Evolutionary conservation across 1,140 invertebrate genomes (phyloP), one percentile per base, ranked within the genome.

Genomic region (Phortica variegata): DNA sequence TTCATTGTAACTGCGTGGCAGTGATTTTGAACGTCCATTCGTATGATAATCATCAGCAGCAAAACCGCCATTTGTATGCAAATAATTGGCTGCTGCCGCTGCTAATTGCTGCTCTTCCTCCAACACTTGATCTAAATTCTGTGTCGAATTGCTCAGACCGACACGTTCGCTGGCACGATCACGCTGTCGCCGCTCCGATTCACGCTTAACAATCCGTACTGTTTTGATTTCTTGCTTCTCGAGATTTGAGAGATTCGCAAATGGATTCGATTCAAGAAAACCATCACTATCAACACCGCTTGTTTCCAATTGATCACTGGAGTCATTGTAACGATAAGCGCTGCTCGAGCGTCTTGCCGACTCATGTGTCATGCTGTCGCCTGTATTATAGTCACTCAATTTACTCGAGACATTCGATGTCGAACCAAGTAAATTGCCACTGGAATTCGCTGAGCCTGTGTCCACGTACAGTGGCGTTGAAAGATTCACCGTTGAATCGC

Each of bases 181-280:
- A 43, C 88, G 80, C 63, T 90, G 88, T 1, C 90, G 79, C 37
- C 90, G 81, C 73, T 94, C 92, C 17, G 90, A 90, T 69, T 94
- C 91, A 18, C 92, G 78, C 78, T 96, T 96, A 0, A 96, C 92
- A 62, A 95, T 94, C 44, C 93, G 82, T 17, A 96, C 92, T 1
- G 93, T 95, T 80, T 93, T 93, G 18, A 92, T 91, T 77, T 92
- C 89, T 72, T 87, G 88, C 53, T 88, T 89, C 61, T 94, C 91
- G 31, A 91, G 87, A 74, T 84, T 86, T 1, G 87, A 85, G 23
- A 90, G 78, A 51, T 89, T 84, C 47, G 84, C 87, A 47, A 83
- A 82, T 13, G 75, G 77, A 55, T 75, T 75, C 40, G 59, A 66
- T n/a, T 80, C 77, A 23, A 78, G 68, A 45, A 79, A 76, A 9